Base-by-base conservation (phyloP, 2,888 invertebrate species). In the Leptopilina drosophilae region DNA sequence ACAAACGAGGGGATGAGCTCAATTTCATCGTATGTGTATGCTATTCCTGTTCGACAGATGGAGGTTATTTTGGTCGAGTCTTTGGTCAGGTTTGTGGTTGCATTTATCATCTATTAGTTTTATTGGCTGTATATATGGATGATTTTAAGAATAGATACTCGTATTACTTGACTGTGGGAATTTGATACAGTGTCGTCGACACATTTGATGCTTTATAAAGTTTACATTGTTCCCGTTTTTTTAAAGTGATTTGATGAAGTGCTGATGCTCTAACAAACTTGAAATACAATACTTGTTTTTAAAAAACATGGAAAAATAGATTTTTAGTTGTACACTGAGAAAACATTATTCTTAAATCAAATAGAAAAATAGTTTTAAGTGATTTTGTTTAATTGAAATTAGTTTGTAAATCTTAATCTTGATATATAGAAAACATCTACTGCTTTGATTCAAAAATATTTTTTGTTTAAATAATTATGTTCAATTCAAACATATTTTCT, bases 1-100 rank as follows among this genome's bases (percentile, higher is more conserved):
- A 73, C 56, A 73, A 73, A 73, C 56, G 73, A 73, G 53, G 12
- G 56, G 12, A 33, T 56, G 56, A 53, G 56, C 56, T 53, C 56
- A 73, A 56, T 73, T 73, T 73, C 56, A 73, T 73, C 33, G 33
- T 59, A 20, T 62, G 56, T 59, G 56, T 73, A 73, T 73, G 56
- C 14, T 56, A 73, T 73, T 73, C 33, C 33, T 8, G 56, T 73
- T 40, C 73, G 73, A 73, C 73, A 73, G 73, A 73, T 59, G 73
- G 73, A n/a, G 73, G n/a, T 20, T 73, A 73, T 73, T 73, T 73
- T 73, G 56, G 73, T 40, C 73, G 33, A 56, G 56, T 56, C 56
- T 33, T 73, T 73, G 56, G 33, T 73, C 56, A 33, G 73, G 26
- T 73, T 59, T 56, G 56, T 5, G 56, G 73, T 33, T n/a, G 14